Base-by-base conservation (phyloP, 2,888 invertebrate species). In the Branchellion lobata region DNA sequence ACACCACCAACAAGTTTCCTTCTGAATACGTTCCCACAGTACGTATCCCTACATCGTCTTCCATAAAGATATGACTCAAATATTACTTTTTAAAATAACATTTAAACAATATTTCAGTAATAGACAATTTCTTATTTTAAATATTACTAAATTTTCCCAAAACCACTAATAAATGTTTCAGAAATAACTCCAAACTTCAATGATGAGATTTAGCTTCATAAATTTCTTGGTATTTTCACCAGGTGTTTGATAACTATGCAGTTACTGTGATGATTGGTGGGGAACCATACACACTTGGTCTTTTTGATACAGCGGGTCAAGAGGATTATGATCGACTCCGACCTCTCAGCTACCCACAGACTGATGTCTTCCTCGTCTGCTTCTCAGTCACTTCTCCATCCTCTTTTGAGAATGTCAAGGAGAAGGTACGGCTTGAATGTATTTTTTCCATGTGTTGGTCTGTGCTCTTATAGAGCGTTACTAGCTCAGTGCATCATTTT, bases 221-320 rank as follows among this genome's bases (percentile, higher is more conserved):
- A n/a, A n/a, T n/a, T n/a, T n/a, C n/a, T n/a, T n/a, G n/a, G n/a
- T n/a, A n/a, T n/a, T n/a, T n/a, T n/a, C n/a, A n/a, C 78, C 88
- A 93, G 94, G 94, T 88, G 80, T 96, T 96, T 87, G 96, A 96
- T 89, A 96, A 96, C 89, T 96, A 96, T 91, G 96, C 96, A n/a
- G 96, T 96, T 78, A 96, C 96, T 78, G 96, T 96, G 81, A 99
- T 99, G 98, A 98, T 99, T 85, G 98, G 98, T 80, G 98, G 98
- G 79, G 98, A 99, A 88, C 98, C 98, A 33, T 99, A 99, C 88
- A 98, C 98, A 79, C 89, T 99, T 86, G 98, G 98, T 84, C 91
- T 99, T 84, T 99, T 99, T 91, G 98, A 99, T 91, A 99, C 98
- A 86, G 98, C 98, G 24, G 90, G 90, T 40, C 90, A 90, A 89